phyloP scores from a whole-genome alignment of 1,140 invertebrate genomes.

The Drosophila littoralis region DNA sequence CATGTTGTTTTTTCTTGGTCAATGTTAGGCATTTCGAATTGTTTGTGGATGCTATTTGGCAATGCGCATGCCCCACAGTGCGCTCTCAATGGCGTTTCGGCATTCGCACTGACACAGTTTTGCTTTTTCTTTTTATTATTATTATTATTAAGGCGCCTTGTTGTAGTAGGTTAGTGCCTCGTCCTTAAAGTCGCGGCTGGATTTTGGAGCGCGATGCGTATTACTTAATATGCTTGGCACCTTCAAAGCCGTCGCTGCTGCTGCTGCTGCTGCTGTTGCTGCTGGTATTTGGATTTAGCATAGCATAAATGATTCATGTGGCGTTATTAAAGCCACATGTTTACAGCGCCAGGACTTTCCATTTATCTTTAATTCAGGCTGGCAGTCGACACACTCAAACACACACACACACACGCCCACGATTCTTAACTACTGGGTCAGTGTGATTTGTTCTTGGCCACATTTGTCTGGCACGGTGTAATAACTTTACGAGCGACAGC shows the following conservation, averaged over 20 bases:
- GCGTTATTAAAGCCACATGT: constrained; percentile 64
- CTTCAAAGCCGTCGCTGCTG: constrained; percentile 41
- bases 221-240: constrained; percentile 79
- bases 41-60: constrained; percentile 61
- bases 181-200: constrained; percentile 34
- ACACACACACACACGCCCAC: constrained; percentile 22
- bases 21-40: constrained; percentile 76
- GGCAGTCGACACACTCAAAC: background rate
- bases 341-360: constrained; percentile 39
- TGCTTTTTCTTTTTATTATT: constrained; percentile 11
- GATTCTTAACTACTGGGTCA: constrained; percentile 69
- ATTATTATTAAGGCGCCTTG: constrained; percentile 40
- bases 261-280: constrained; percentile 21
- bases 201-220: constrained; percentile 20
- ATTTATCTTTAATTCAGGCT: constrained; percentile 70
- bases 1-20: constrained; percentile 63
- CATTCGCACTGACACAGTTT: constrained; percentile 70
- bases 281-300: constrained; percentile 57
- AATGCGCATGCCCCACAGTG: constrained; percentile 48
- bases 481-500: constrained; percentile 67
- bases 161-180: constrained; percentile 79
- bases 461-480: constrained; percentile 67
- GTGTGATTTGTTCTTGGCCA: constrained; percentile 65
- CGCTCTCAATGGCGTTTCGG: constrained; percentile 40
- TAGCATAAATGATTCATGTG: constrained; percentile 79